Evolutionary conservation across 2,113 vertebrate species (phyloP).

Genomic region (Nycticebus coucang): DNA sequence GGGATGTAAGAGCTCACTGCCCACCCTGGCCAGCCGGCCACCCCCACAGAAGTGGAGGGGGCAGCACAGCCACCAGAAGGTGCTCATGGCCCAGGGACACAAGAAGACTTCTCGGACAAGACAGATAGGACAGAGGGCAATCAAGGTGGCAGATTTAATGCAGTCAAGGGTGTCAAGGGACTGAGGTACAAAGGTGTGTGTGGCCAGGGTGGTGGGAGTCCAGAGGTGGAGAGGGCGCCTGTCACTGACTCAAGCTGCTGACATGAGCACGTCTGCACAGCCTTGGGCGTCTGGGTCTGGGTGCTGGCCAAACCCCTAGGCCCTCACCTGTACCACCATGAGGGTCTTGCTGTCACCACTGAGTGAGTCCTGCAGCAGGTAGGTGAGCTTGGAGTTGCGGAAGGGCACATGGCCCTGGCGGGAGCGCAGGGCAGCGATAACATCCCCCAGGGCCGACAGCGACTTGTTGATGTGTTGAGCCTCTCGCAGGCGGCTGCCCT

Average conservation of each 20-base stretch:
- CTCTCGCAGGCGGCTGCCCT: conserved; percentile 94
- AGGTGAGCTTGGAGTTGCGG: conserved; percentile 98
- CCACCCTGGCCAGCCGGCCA: neutral
- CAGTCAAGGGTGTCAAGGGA: neutral
- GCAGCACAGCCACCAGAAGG: neutral
- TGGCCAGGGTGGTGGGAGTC: neutral
- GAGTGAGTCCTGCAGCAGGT: conserved; percentile 97
- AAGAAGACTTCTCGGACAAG: neutral
- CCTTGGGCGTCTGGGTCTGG: accelerated
- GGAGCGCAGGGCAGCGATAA: conserved; percentile 94
- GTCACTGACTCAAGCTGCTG: neutral
- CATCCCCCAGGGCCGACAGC: conserved; percentile 93
- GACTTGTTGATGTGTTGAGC: conserved; percentile 99
- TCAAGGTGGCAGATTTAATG: neutral
- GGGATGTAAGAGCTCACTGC: neutral
- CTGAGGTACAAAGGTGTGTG: no score
- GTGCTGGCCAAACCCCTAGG: neutral
- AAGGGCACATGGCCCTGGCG: conserved; percentile 95
- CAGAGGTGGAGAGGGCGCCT: accelerated
- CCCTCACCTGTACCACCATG: conserved; percentile 96
- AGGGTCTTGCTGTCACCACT: conserved; percentile 97
- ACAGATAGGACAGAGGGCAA: neutral
- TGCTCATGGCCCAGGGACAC: no score
- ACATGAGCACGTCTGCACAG: neutral
- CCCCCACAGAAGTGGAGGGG: neutral